phyloP scores from a whole-genome alignment of 1,140 invertebrate species.

The Papilio aristodemus region DNA sequence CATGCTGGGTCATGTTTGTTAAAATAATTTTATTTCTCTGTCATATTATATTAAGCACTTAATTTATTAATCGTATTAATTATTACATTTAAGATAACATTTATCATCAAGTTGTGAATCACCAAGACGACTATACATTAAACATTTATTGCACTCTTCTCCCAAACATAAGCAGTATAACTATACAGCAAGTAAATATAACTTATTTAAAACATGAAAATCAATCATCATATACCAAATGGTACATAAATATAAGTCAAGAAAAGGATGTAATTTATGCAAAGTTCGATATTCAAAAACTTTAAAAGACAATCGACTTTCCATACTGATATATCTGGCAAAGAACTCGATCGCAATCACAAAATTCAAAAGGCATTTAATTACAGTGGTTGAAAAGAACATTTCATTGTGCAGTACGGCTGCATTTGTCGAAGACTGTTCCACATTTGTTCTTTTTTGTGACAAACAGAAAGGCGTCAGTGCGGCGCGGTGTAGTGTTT shows the following conservation, averaged over 20 bases:
- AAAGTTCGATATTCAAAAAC: no score
- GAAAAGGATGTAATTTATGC: no score
- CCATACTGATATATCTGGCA: neutral
- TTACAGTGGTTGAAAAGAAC: constrained; percentile 20
- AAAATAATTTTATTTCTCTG: neutral
- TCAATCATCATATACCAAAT: no score
- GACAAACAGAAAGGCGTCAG: constrained; percentile 21
- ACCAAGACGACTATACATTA: no score
- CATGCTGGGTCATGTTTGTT: neutral
- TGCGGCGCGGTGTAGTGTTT: constrained; percentile 10
- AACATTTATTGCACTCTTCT: no score
- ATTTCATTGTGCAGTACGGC: constrained; percentile 7
- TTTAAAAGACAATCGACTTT: neutral
- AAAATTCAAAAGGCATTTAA: constrained; percentile 17
- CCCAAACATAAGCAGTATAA: no score
- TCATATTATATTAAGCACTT: neutral
- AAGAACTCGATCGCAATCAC: constrained; percentile 2
- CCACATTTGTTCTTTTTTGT: constrained; percentile 21
- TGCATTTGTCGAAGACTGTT: constrained; percentile 20
- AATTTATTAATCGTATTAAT: no score
- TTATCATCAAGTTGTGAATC: no score
- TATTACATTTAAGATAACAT: no score
- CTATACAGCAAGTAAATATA: no score
- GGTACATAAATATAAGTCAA: no score
- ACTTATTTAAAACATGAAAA: no score